Percentiles rank a stretch among this genome's conserved stretches.
Conservation (phyloP, 2,113 vertebrate species). For the Rhabdomys dilectus region DNA sequence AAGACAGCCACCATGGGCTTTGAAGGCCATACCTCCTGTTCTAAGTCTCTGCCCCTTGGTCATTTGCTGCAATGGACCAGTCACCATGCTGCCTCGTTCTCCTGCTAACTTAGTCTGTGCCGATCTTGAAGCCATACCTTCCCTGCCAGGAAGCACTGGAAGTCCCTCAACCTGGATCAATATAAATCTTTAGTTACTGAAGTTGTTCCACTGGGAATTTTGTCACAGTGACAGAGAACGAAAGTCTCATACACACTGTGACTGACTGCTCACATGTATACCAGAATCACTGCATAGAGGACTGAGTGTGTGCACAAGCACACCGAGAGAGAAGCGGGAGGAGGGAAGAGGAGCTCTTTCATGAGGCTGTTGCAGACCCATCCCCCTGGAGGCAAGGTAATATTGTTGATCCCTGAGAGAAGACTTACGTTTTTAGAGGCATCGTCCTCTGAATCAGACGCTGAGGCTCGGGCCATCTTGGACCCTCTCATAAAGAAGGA, state of each 20-base stretch:
- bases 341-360: not conserved
- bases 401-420: not conserved
- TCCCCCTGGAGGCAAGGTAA: not conserved
- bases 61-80: not conserved
- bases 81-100: not conserved
- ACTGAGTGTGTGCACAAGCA: not conserved
- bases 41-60: not conserved
- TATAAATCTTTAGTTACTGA: not conserved
- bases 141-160: too few relatives aligned
- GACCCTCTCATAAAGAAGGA: conserved; percentile 69
- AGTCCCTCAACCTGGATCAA: not conserved
- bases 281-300: not conserved
- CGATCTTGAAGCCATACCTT: not conserved
- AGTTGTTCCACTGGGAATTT: not conserved
- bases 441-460: conserved; percentile 73
- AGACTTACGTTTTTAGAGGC: conserved; percentile 64
- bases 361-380: not conserved
- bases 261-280: not conserved
- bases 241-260: not conserved
- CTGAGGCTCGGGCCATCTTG: conserved; percentile 1
- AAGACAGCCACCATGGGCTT: too few relatives aligned
- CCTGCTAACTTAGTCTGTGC: not conserved
- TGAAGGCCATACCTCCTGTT: not conserved
- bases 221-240: not conserved
- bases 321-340: not conserved